Conservation (phyloP, 2,797 vertebrate genomes). For the Siniperca obscura region DNA sequence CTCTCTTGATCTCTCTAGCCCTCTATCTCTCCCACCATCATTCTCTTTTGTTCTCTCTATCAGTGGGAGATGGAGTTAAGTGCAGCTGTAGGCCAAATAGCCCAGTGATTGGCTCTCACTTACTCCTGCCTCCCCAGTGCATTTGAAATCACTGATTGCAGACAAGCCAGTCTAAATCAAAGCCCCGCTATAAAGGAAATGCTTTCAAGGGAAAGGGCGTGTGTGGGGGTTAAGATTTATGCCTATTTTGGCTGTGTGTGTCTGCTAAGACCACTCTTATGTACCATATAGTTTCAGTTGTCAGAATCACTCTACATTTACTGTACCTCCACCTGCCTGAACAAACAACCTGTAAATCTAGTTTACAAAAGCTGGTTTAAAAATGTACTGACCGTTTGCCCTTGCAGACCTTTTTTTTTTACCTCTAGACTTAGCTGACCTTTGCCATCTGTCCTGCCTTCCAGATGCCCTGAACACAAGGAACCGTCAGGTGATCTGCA, state of each 20-base stretch:
- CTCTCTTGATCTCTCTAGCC: conserved; percentile 67
- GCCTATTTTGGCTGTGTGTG: conserved; percentile 33
- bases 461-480: conserved; percentile 93
- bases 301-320: conserved; percentile 24
- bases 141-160: conserved; percentile 84
- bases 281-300: conserved; percentile 22
- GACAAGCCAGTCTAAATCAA: conserved; percentile 77
- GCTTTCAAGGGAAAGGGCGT: conserved; percentile 62
- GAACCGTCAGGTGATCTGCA: conserved; percentile 91
- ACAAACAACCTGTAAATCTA: conserved; percentile 31
- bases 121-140: conserved; percentile 76
- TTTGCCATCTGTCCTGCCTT: conserved; percentile 20
- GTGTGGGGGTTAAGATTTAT: conserved; percentile 30
- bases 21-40: conserved; percentile 66
- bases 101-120: conserved; percentile 83
- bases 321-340: conserved; percentile 18
- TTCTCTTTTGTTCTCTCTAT: conserved; percentile 76
- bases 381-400: background rate
- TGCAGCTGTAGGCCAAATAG: conserved; percentile 83
- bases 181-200: conserved; percentile 65
- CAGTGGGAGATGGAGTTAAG: conserved; percentile 79
- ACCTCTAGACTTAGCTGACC: conserved; percentile 12
- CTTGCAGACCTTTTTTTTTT: background rate
- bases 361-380: background rate
- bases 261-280: conserved; percentile 22